Evolutionary conservation across 2,113 vertebrate species (phyloP), one percentile per base, ranked within the genome.

Genomic region (Pagrus major): DNA sequence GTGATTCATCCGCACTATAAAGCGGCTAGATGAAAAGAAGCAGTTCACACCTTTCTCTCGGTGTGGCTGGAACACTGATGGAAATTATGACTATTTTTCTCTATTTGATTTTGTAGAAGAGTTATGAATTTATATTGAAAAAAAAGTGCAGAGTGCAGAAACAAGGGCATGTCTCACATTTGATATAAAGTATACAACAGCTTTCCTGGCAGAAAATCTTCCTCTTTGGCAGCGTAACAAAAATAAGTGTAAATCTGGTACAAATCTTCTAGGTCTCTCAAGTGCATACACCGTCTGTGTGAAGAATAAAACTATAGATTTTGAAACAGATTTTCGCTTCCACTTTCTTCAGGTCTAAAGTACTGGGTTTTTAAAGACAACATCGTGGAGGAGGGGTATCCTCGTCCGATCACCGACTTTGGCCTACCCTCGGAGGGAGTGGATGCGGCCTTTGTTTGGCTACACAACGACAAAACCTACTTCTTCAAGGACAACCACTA

Each of bases 301-400:
- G 29, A 52, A 47, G 44, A 44, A 29, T 65, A 58, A 59, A 79
- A 49, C 3, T 33, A 39, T 23, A 29, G 21, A 56, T 44, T 21
- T 20, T 25, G 0, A 23, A 1, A 6, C 39, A 2, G 3, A 69
- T 58, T 68, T 74, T 82, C 23, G 71, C 82, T 87, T 76, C 76
- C 84, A 8, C 37, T 27, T 15, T 68, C n/a, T 77, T 51, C 93
- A 99, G 98, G 97, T 87, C 93, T 94, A 63, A 96, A 97, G 74
- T 99, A 99, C 86, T 99, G 98, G 98, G 92, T 99, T 51, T 99
- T 99, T 87, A 98, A 97, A 91, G 98, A 99, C 93, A 99, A 97
- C 63, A 96, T 95, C 0, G 96, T 96, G 33, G 97, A 99, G 87
- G 97, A 99, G 87, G 97, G 97, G 42, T 99, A 97, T 87, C 98